Evolutionary conservation across 2,113 vertebrate species (phyloP).

Genomic region (Archilochus colubris): DNA sequence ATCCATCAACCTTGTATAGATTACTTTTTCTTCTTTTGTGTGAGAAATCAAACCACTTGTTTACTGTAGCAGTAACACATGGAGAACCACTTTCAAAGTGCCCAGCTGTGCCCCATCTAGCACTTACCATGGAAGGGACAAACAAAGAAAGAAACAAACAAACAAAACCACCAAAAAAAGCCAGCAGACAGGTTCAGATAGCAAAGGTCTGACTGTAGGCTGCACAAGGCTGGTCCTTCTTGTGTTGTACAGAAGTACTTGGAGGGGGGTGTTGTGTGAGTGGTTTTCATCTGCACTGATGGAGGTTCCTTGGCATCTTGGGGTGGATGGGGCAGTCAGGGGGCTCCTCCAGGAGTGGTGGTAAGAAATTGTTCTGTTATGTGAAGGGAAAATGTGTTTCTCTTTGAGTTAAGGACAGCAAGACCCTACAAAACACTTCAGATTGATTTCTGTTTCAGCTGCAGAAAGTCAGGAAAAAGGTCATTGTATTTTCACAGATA

Average conservation of each 20-base stretch:
- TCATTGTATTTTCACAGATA: not conserved
- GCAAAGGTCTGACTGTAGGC: not conserved
- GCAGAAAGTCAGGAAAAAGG: not conserved
- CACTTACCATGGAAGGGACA: not conserved
- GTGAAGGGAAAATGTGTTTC: not conserved
- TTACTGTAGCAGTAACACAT: not conserved
- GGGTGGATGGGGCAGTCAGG: not conserved
- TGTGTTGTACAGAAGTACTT: not conserved
- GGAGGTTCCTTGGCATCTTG: rapidly evolving
- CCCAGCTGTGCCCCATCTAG: not conserved
- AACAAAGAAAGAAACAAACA: no score
- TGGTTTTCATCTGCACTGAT: not conserved
- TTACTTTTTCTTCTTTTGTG: not conserved
- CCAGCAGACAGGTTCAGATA: not conserved
- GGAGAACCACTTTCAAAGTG: not conserved
- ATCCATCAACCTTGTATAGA: constrained; percentile 29
- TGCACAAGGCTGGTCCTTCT: not conserved
- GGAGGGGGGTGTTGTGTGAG: not conserved
- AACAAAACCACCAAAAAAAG: not conserved
- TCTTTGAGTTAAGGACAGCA: not conserved
- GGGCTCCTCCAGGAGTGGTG: not conserved
- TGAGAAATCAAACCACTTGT: constrained; percentile 22
- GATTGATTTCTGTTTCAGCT: not conserved
- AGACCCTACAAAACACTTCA: not conserved
- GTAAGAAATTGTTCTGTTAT: not conserved